Evolutionary conservation across 2,888 invertebrate species (phyloP).

Genomic region (Melanchra persicariae): DNA sequence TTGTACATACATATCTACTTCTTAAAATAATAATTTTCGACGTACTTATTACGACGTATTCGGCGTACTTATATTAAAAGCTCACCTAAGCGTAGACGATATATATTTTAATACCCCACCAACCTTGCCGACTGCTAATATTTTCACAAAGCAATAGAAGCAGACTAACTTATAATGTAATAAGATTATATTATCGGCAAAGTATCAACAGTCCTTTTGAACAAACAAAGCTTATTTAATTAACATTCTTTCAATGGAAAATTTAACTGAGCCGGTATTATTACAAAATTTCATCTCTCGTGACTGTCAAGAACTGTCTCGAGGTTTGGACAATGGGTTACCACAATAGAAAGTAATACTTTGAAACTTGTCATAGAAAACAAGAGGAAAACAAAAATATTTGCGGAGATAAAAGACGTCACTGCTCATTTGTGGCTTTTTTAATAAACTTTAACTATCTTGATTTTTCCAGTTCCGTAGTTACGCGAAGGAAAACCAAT

Average conservation of each 20-base stretch:
- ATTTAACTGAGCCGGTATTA: constrained; percentile 21
- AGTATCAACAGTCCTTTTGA: constrained; percentile 23
- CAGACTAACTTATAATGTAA: neutral
- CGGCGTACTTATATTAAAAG: neutral
- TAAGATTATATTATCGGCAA: constrained; percentile 25
- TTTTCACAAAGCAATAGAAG: constrained; percentile 22
- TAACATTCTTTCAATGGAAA: constrained; percentile 23
- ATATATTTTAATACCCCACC: neutral
- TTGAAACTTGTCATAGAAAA: neutral
- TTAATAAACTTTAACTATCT: neutral
- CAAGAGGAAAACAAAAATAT: constrained; percentile 4
- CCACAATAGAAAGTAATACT: constrained; percentile 6
- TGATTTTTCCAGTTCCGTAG: no score
- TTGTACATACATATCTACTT: neutral
- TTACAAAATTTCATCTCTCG: constrained; percentile 14
- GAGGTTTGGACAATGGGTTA: neutral
- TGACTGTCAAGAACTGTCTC: constrained; percentile 6
- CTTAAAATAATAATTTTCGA: neutral
- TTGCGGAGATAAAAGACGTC: neutral
- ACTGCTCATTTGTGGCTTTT: neutral
- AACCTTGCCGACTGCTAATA: constrained; percentile 2
- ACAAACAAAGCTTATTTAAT: constrained; percentile 26
- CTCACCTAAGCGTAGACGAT: neutral
- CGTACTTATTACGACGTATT: neutral
- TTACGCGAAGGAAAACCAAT: no score